Percentiles rank a stretch among this genome's conserved stretches.
Conservation (phyloP, 2,113 vertebrate genomes). For the Pionites leucogaster region DNA sequence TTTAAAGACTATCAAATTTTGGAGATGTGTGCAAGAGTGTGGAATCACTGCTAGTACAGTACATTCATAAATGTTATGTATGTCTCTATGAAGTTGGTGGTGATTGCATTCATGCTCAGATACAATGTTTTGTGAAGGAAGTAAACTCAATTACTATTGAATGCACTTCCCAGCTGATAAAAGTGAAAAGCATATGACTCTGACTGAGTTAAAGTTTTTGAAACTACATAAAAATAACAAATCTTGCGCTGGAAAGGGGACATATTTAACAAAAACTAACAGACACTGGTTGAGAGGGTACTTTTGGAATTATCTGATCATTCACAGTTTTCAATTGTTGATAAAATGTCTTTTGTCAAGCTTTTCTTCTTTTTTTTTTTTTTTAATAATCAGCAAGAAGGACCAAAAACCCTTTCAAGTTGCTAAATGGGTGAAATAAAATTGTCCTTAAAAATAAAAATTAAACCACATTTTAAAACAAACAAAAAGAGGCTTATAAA, state of each 20-base stretch:
- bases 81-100: neutral
- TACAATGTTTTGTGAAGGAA: neutral
- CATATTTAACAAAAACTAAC: neutral
- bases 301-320: neutral
- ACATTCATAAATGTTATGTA: neutral
- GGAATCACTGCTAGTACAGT: neutral
- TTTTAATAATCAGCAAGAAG: neutral
- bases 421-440: neutral
- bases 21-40: neutral
- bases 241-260: neutral
- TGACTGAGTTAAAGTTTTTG: neutral
- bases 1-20: neutral
- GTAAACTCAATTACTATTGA: neutral
- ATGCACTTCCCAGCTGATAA: neutral
- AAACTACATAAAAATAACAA: neutral
- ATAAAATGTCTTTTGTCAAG: neutral
- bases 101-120: neutral
- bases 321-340: neutral
- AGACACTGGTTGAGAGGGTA: fast-evolving
- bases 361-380: neutral
- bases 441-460: neutral
- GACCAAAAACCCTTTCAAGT: fast-evolving
- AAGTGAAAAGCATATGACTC: neutral
- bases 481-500: neutral
- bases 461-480: neutral